A percentile compares a stretch with the other conserved stretches of the same genome.
Evolutionary conservation across 1,140 invertebrate genomes (phyloP).

Genomic region (Drosophila sp.): DNA sequence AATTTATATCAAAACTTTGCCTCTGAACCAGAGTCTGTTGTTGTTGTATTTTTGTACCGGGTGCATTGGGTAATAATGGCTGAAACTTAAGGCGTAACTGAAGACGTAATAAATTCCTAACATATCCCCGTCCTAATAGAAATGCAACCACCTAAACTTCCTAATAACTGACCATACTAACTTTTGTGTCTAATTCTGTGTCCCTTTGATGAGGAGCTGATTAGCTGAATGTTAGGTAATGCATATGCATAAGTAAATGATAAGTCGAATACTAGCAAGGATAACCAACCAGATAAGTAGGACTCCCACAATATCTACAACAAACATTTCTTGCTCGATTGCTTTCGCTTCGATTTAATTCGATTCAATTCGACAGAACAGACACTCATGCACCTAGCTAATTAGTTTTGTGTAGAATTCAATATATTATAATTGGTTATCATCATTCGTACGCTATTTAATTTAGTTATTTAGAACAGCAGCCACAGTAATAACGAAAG

Average conservation of each 20-base stretch:
- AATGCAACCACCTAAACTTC: conserved; percentile 13
- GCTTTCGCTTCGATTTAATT: conserved; percentile 47
- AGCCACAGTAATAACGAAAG: conserved; percentile 43
- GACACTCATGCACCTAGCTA: conserved; percentile 77
- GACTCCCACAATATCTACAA: conserved; percentile 36
- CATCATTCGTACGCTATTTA: conserved; percentile 68
- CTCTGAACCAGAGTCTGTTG: conserved; percentile 12
- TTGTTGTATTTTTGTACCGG: conserved; percentile 48
- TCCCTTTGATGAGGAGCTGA: conserved; percentile 52
- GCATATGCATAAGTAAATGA: conserved; percentile 46
- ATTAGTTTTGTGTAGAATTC: conserved; percentile 58
- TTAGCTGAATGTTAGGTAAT: conserved; percentile 63
- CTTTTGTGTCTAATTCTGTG: conserved; percentile 4
- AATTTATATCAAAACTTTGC: conserved; percentile 55
- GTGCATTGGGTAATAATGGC: conserved; percentile 63
- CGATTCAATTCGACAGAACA: conserved; percentile 58
- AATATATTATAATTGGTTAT: conserved; percentile 38
- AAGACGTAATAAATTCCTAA: conserved; percentile 46
- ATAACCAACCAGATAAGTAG: conserved; percentile 40
- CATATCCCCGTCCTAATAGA: conserved; percentile 8
- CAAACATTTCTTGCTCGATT: conserved; percentile 44
- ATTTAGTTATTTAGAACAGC: conserved; percentile 44
- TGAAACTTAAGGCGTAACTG: conserved; percentile 63
- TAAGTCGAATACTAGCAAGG: conserved; percentile 47
- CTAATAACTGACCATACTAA: conserved; percentile 37